A percentile compares a stretch with the other conserved stretches of the same genome.
Conservation (phyloP, 2,113 vertebrate species). For the Phylloscopus whistleri region DNA sequence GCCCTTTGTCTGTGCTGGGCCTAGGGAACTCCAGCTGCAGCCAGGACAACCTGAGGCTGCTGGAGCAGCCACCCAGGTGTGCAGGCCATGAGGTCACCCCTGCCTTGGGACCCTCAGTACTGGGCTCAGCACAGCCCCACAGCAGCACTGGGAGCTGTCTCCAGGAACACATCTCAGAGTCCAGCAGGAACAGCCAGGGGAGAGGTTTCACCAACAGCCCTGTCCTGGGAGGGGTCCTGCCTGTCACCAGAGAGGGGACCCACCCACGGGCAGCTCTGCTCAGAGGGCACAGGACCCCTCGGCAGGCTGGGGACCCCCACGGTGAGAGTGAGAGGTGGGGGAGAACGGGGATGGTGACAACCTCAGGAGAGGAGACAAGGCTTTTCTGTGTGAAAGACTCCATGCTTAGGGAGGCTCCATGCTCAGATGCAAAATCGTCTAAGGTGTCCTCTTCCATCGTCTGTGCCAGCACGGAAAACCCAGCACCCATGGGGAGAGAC, state of each 20-base stretch:
- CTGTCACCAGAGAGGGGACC: background rate
- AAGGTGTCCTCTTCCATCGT: conserved; percentile 74
- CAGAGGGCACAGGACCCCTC: background rate
- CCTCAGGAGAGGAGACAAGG: conserved; percentile 93
- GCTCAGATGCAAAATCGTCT: conserved; percentile 79
- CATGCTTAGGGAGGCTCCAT: conserved; percentile 82
- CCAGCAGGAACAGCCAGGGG: background rate
- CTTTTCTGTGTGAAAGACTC: conserved; percentile 96
- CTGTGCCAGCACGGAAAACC: conserved; percentile 77
- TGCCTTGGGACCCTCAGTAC: background rate
- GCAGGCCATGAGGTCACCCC: background rate
- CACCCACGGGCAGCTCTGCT: background rate
- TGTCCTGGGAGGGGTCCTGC: background rate
- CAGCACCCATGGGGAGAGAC: conserved; percentile 44
- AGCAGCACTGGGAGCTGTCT: background rate
- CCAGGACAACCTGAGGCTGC: background rate
- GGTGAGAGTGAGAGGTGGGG: background rate
- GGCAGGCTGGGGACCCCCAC: background rate
- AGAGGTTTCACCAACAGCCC: background rate
- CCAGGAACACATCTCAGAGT: background rate
- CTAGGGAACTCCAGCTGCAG: background rate
- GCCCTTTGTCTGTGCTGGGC: background rate
- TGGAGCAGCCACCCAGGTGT: background rate
- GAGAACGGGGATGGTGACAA: conserved; percentile 72
- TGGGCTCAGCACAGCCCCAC: background rate